Percentiles rank a stretch among this genome's conserved stretches.
Evolutionary conservation across 2,797 vertebrate species (phyloP).

Genomic region (Cyprinella venusta): DNA sequence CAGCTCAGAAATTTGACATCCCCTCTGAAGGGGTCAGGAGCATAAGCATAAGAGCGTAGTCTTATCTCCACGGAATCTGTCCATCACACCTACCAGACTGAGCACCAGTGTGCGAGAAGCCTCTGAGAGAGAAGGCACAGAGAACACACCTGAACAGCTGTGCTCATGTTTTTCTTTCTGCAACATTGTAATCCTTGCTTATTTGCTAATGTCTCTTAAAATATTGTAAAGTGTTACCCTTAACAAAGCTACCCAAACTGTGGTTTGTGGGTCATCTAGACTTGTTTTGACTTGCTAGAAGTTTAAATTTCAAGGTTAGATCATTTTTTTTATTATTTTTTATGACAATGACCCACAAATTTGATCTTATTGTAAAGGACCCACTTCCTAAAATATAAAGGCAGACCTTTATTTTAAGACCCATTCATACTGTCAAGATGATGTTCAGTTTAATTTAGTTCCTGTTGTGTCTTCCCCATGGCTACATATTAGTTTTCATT

Average conservation of each 20-base stretch:
- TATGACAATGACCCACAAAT: not conserved
- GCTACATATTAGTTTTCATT: too few species aligned
- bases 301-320: not conserved
- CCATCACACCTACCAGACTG: constrained; percentile 40
- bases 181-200: not conserved
- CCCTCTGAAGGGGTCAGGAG: constrained; percentile 35
- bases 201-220: not conserved
- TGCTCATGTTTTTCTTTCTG: not conserved
- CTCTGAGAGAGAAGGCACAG: not conserved
- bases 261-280: not conserved
- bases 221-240: not conserved
- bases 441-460: too few species aligned
- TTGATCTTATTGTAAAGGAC: not conserved
- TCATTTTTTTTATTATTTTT: not conserved
- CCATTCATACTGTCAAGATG: not conserved
- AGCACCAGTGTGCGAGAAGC: not conserved
- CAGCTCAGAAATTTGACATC: constrained; percentile 33
- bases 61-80: constrained; percentile 44
- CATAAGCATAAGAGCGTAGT: constrained; percentile 22
- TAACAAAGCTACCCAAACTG: not conserved
- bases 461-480: too few species aligned
- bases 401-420: too few species aligned
- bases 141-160: not conserved
- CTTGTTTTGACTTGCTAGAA: not conserved
- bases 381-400: too few species aligned